Evolutionary conservation across 92 coral and sea anemone genomes (phyloP).

Genomic region (Desmophyllum pertusum): DNA sequence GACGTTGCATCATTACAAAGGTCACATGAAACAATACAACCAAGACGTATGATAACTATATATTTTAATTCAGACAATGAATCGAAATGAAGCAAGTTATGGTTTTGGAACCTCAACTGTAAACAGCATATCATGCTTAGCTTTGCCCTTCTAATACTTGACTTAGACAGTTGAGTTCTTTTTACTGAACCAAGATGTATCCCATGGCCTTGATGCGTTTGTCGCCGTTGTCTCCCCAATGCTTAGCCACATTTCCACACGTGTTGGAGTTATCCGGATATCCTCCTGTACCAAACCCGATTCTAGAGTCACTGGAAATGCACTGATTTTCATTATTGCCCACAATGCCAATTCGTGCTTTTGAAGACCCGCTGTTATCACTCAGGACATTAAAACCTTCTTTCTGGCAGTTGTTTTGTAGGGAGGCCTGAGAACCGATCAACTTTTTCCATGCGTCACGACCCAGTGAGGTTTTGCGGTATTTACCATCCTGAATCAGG

Average conservation of each 20-base stretch:
- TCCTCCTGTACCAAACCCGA: slow-evolving; percentile 55
- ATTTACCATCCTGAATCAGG: slow-evolving; percentile 18
- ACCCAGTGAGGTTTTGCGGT: slow-evolving; percentile 23
- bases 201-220: slow-evolving; percentile 38
- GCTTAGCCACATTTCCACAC: slow-evolving; percentile 41
- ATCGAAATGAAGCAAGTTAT: too few species aligned
- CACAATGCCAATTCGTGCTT: slow-evolving; percentile 40
- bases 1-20: too few species aligned
- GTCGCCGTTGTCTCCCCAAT: slow-evolving; percentile 8
- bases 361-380: not conserved
- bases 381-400: slow-evolving; percentile 42
- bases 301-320: slow-evolving; percentile 11
- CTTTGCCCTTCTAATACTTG: not conserved
- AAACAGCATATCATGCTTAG: too few species aligned
- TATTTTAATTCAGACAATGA: too few species aligned
- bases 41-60: too few species aligned
- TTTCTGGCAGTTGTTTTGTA: slow-evolving; percentile 22
- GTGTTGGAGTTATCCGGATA: slow-evolving; percentile 1
- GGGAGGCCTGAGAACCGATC: slow-evolving; percentile 33
- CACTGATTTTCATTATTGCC: slow-evolving; percentile 28
- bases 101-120: too few species aligned
- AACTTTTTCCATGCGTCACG: slow-evolving; percentile 22
- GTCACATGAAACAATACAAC: too few species aligned
- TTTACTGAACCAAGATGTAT: slow-evolving; percentile 32
- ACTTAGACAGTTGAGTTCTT: not conserved